These are phyloP conservation scores for Chionis minor DNA, from an alignment of 2,113 vertebrate genomes.

Conservation along the genomic window DNA sequence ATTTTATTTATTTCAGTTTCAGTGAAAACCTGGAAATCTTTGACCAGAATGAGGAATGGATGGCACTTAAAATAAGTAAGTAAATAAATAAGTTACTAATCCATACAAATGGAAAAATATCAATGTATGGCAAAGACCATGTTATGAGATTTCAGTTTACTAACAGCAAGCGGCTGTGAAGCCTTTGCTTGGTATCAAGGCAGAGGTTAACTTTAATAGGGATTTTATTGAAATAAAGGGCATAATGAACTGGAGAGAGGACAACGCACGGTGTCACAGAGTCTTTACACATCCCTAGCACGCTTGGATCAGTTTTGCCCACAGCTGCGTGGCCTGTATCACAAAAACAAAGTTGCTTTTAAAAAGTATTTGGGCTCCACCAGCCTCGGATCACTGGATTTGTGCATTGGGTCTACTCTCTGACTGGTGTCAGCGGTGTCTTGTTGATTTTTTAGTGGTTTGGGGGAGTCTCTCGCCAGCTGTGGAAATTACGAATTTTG, in stretches of 20 bases:
- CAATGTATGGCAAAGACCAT: neutral
- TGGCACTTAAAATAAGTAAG: neutral
- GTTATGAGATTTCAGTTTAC: neutral
- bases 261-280: neutral
- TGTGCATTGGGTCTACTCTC: accelerated
- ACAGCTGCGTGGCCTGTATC: neutral
- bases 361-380: neutral
- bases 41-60: neutral
- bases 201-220: neutral
- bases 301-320: too few species aligned
- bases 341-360: neutral
- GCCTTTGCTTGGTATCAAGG: neutral
- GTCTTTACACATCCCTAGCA: neutral
- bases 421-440: neutral
- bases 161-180: neutral
- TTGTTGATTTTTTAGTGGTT: neutral
- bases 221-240: neutral
- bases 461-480: neutral
- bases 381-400: accelerated
- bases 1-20: too few species aligned
- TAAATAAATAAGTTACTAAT: neutral
- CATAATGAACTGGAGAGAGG: neutral
- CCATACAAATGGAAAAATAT: neutral
- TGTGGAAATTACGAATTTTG: neutral
- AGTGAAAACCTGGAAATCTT: neutral